A percentile compares a stretch with the other conserved stretches of the same genome.
Conservation (phyloP, 2,888 invertebrate species). For the Monochamus alternatus region DNA sequence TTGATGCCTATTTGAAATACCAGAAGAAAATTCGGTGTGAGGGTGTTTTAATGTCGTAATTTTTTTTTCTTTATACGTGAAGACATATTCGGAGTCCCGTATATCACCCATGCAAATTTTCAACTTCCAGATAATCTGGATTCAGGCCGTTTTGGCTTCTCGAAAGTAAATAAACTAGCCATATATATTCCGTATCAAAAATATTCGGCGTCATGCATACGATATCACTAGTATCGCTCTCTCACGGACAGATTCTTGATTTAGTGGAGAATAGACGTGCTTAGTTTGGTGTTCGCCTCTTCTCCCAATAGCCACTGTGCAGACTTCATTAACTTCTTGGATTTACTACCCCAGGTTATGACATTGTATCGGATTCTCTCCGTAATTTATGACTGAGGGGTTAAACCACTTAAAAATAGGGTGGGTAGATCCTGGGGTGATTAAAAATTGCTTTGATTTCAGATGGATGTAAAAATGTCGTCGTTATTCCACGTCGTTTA, state of each 20-base stretch:
- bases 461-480: slow-evolving; percentile 40
- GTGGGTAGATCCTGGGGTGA: slow-evolving; percentile 46
- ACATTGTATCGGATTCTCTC: slow-evolving; percentile 56
- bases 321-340: slow-evolving; percentile 58
- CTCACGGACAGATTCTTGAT: slow-evolving; percentile 58
- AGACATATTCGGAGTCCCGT: not conserved
- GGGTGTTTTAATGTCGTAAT: not conserved
- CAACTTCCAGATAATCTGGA: slow-evolving; percentile 57
- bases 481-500: slow-evolving; percentile 30
- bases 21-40: too few species aligned
- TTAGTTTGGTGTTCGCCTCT: slow-evolving; percentile 55
- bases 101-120: slow-evolving; percentile 46
- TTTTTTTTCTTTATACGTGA: not conserved
- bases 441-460: slow-evolving; percentile 47
- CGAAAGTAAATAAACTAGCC: slow-evolving; percentile 60
- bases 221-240: slow-evolving; percentile 56
- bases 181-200: slow-evolving; percentile 62
- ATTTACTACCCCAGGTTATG: slow-evolving; percentile 56
- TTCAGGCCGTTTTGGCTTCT: slow-evolving; percentile 41
- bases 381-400: slow-evolving; percentile 62
- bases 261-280: slow-evolving; percentile 59
- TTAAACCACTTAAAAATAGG: slow-evolving; percentile 51
- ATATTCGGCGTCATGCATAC: slow-evolving; percentile 59
- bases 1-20: too few species aligned
- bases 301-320: slow-evolving; percentile 48